phyloP scores from a whole-genome alignment of 1,140 invertebrate species.

The Ceratosolen solmsi region DNA sequence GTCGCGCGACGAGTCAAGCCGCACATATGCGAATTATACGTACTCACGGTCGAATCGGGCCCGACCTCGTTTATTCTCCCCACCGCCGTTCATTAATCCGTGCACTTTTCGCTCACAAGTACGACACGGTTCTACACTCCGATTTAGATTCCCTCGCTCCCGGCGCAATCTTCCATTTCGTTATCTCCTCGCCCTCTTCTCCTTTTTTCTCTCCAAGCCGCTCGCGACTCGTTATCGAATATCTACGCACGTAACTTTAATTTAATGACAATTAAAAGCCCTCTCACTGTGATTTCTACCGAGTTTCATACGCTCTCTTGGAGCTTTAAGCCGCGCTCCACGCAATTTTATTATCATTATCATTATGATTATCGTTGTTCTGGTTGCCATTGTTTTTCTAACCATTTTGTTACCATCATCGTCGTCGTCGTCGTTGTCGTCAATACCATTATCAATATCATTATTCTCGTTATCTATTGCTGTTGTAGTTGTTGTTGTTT shows the following conservation, averaged over 20 bases:
- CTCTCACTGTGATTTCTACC: not conserved
- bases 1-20: not conserved
- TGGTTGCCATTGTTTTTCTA: too few species aligned
- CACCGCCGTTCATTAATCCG: conserved; percentile 26
- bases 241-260: not conserved
- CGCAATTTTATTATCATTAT: too few species aligned
- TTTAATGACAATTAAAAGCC: conserved; percentile 13
- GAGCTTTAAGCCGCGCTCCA: not conserved
- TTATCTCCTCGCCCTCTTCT: conserved; percentile 1
- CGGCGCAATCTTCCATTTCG: conserved; percentile 23
- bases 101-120: conserved; percentile 11
- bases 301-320: not conserved
- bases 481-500: too few species aligned
- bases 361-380: too few species aligned
- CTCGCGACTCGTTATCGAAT: not conserved
- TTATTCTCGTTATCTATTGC: too few species aligned
- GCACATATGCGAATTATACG: conserved; percentile 6
- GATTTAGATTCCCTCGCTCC: conserved; percentile 26
- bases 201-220: not conserved
- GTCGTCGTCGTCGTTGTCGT: too few species aligned
- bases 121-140: conserved; percentile 12
- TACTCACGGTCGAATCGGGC: conserved; percentile 15
- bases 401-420: too few species aligned
- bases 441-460: too few species aligned
- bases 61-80: conserved; percentile 30